Percentiles rank a stretch among this genome's conserved stretches.
Evolutionary conservation across 2,888 invertebrate genomes (phyloP).

Genomic region (Phrixothrix hirtus): DNA sequence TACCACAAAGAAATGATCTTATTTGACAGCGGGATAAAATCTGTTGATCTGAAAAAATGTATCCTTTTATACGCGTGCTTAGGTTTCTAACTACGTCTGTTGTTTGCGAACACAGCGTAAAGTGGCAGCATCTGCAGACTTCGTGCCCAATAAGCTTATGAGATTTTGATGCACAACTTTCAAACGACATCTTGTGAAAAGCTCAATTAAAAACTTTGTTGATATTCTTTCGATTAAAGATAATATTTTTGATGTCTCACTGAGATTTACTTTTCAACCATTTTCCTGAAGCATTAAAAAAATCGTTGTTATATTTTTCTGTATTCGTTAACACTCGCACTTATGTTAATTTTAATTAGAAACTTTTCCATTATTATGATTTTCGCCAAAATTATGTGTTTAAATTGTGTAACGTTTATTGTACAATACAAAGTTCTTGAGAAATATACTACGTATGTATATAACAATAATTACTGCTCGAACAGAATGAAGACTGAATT

Average conservation of each 20-base stretch:
- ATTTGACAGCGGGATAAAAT: constrained; percentile 45
- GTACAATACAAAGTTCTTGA: no score
- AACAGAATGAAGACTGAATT: no score
- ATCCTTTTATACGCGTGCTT: constrained; percentile 41
- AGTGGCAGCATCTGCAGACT: constrained; percentile 34
- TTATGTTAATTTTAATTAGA: no score
- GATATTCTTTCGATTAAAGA: constrained; percentile 15
- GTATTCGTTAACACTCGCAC: no score
- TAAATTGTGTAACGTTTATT: no score
- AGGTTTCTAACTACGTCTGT: constrained; percentile 33
- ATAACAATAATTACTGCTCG: no score
- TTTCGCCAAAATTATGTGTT: no score
- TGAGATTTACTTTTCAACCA: no score
- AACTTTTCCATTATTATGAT: no score
- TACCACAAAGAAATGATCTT: constrained; percentile 40
- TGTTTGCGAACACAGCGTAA: constrained; percentile 28
- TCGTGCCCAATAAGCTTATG: constrained; percentile 32
- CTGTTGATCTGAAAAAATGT: constrained; percentile 46
- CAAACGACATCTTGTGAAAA: constrained; percentile 28
- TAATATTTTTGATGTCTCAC: constrained; percentile 17
- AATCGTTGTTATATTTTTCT: no score
- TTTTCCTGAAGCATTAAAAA: no score
- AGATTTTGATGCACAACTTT: constrained; percentile 35
- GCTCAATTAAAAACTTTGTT: constrained; percentile 33
- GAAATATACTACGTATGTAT: no score